phyloP scores from a whole-genome alignment of 1,140 invertebrate species.

The Coelopa frigida region DNA sequence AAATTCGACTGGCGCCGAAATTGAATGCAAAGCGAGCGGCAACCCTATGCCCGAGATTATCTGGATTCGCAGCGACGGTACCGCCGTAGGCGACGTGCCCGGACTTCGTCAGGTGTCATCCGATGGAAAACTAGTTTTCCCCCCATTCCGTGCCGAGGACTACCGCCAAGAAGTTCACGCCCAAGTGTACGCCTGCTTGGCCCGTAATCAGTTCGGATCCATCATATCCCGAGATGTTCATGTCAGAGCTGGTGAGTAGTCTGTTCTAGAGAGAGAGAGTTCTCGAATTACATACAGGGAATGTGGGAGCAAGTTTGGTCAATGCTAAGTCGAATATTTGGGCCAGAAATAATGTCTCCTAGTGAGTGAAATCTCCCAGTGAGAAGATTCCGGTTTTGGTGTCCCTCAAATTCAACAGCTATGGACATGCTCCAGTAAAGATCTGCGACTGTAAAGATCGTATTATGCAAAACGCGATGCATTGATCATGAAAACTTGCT shows the following conservation, averaged over 20 bases:
- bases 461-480: too few relatives aligned
- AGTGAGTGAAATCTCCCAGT: too few relatives aligned
- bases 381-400: too few relatives aligned
- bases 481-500: too few relatives aligned
- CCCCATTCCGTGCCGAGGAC: constrained; percentile 85
- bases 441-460: too few relatives aligned
- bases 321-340: too few relatives aligned
- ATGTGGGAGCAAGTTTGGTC: too few relatives aligned
- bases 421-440: too few relatives aligned
- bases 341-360: too few relatives aligned
- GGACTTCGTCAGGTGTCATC: constrained; percentile 78
- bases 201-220: constrained; percentile 78
- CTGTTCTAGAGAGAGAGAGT: constrained; percentile 19
- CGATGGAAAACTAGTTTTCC: constrained; percentile 89
- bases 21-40: constrained; percentile 86
- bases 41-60: constrained; percentile 85
- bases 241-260: constrained; percentile 80
- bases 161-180: constrained; percentile 90
- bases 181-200: constrained; percentile 86
- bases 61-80: constrained; percentile 83
- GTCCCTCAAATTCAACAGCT: too few relatives aligned
- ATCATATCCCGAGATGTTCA: constrained; percentile 88
- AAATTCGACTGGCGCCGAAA: constrained; percentile 85
- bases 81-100: constrained; percentile 79
- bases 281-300: too few relatives aligned